Evolutionary conservation across 2,797 vertebrate genomes (phyloP).

Genomic region (Mormyrus proboscirostris): DNA sequence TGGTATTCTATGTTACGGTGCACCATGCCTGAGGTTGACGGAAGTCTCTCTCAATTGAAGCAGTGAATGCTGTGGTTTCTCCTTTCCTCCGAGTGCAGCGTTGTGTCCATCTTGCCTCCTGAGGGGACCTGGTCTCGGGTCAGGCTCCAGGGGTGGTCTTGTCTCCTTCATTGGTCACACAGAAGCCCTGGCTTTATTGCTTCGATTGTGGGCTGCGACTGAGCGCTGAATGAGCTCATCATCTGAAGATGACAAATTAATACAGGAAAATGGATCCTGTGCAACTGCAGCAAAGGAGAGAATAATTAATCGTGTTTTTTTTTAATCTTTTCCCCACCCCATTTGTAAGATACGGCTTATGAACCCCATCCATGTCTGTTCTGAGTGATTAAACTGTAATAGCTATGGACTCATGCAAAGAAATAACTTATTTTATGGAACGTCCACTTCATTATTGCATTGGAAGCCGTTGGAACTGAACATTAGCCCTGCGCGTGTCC

Average conservation of each 20-base stretch:
- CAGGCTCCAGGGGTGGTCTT: not conserved
- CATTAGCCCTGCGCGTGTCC: not conserved
- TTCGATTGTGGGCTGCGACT: not conserved
- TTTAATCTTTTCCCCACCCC: not conserved
- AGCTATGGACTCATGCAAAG: not conserved
- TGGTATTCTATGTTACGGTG: not conserved
- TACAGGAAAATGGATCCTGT: not conserved
- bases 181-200: not conserved
- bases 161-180: not conserved
- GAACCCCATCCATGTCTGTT: not conserved
- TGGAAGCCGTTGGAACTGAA: not conserved
- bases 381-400: slow-evolving; percentile 5
- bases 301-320: not conserved
- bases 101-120: not conserved
- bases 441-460: not conserved
- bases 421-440: not conserved
- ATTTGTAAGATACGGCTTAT: not conserved
- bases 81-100: not conserved
- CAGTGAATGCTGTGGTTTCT: not conserved
- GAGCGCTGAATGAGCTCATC: not conserved
- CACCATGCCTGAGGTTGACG: not conserved
- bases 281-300: not conserved
- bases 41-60: not conserved
- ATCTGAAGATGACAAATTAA: not conserved
- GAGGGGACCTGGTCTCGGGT: not conserved